These are phyloP conservation scores for Odontophorus gujanensis DNA, from an alignment of 2,113 vertebrate genomes.

Conservation along the genomic window DNA sequence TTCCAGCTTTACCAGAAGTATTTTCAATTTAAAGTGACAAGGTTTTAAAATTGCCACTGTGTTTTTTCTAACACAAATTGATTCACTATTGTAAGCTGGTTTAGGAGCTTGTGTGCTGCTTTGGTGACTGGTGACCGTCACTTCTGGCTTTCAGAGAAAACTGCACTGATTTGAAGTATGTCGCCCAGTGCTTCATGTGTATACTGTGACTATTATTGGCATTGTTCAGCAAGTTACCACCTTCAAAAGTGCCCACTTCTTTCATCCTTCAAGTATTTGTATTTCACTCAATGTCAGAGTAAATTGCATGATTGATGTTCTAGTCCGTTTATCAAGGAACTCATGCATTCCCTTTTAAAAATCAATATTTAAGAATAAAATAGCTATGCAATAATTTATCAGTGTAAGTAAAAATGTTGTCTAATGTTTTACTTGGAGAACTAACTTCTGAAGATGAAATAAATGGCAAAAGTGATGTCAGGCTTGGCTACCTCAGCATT, in stretches of 20 bases:
- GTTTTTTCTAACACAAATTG: background rate
- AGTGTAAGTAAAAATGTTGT: background rate
- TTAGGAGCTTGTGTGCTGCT: background rate
- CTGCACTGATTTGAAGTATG: background rate
- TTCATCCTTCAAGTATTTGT: background rate
- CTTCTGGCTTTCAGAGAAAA: background rate
- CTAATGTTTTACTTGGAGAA: conserved; percentile 4
- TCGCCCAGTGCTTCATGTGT: background rate
- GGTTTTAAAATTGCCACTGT: background rate
- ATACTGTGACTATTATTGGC: background rate
- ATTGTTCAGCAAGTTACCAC: conserved; percentile 26
- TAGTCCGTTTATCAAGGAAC: conserved; percentile 41
- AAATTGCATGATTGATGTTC: conserved; percentile 71
- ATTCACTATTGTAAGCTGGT: background rate
- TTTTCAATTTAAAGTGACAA: background rate
- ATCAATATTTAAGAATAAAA: conserved; percentile 68
- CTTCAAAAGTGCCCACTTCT: conserved; percentile 32
- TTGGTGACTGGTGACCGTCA: background rate
- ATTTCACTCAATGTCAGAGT: conserved; percentile 48
- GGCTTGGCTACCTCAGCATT: background rate
- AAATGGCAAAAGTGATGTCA: background rate
- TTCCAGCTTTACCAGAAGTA: background rate
- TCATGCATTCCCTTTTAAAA: conserved; percentile 25
- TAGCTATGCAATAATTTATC: conserved; percentile 16
- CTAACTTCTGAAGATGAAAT: conserved; percentile 6